A percentile compares a stretch with the other conserved stretches of the same genome.
Evolutionary conservation across 2,888 invertebrate genomes (phyloP).

Genomic region (Agrotis segetum): DNA sequence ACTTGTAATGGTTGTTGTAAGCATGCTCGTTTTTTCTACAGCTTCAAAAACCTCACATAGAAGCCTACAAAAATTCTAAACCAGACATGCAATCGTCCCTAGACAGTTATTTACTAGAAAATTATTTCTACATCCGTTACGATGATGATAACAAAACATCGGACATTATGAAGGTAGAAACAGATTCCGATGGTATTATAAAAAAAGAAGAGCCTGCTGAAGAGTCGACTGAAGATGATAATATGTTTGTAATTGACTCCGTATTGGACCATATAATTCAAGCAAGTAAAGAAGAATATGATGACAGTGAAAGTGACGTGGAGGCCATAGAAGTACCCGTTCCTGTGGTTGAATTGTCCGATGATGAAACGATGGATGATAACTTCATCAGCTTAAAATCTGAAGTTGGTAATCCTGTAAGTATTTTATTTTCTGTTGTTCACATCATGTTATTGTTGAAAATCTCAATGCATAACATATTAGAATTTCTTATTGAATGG

Average conservation of each 20-base stretch:
- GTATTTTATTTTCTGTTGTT: background rate
- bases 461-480: no score
- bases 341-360: slow-evolving; percentile 39
- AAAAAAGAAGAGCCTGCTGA: slow-evolving; percentile 1
- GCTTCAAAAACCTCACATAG: slow-evolving; percentile 64
- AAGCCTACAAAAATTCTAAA: slow-evolving; percentile 42
- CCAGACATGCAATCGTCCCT: slow-evolving; percentile 51
- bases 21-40: slow-evolving; percentile 47
- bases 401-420: slow-evolving; percentile 10
- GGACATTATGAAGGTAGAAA: slow-evolving; percentile 16
- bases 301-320: slow-evolving; percentile 30
- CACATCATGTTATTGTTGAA: background rate
- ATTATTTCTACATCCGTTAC: slow-evolving; percentile 42
- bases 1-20: background rate
- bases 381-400: slow-evolving; percentile 35
- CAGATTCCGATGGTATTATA: slow-evolving; percentile 3
- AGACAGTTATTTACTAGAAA: slow-evolving; percentile 23
- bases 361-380: slow-evolving; percentile 41
- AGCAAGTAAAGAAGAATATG: background rate
- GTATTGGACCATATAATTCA: no score
- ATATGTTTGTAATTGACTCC: no score
- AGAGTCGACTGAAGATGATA: background rate
- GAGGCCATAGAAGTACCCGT: slow-evolving; percentile 17
- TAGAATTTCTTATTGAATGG: no score
- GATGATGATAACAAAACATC: slow-evolving; percentile 29